These are phyloP conservation scores for Chelonus formosanus DNA, from an alignment of 2,888 invertebrate genomes.

Conservation along the genomic window DNA sequence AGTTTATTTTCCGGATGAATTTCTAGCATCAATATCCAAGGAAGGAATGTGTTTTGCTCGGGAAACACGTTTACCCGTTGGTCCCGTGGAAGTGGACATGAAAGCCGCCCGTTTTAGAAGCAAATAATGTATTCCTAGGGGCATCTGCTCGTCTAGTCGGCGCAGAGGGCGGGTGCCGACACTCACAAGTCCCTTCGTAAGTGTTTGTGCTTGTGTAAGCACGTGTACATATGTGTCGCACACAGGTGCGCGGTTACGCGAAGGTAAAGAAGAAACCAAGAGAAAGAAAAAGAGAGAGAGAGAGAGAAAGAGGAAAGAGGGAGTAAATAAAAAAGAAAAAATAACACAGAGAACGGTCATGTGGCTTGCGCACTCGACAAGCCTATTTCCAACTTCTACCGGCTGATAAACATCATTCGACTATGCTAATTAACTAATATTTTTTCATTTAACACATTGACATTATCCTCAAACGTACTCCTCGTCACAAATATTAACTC, in stretches of 20 bases:
- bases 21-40: slow-evolving; percentile 21
- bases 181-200: slow-evolving; percentile 29
- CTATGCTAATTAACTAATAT: slow-evolving; percentile 26
- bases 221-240: slow-evolving; percentile 22
- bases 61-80: slow-evolving; percentile 35
- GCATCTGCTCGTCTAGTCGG: slow-evolving; percentile 46
- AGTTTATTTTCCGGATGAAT: too few species aligned
- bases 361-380: slow-evolving; percentile 21
- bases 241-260: slow-evolving; percentile 32
- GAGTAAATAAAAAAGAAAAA: slow-evolving; percentile 10
- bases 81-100: slow-evolving; percentile 24
- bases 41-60: slow-evolving; percentile 28
- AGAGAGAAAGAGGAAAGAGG: slow-evolving; percentile 15
- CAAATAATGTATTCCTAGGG: slow-evolving; percentile 45
- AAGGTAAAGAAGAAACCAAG: slow-evolving; percentile 34
- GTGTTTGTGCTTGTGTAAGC: slow-evolving; percentile 6
- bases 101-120: slow-evolving; percentile 39
- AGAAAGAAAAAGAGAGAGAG: slow-evolving; percentile 11
- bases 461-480: neutral
- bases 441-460: slow-evolving; percentile 10
- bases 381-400: slow-evolving; percentile 17
- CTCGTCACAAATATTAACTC: neutral
- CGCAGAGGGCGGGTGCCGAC: slow-evolving; percentile 36
- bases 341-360: slow-evolving; percentile 26
- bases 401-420: slow-evolving; percentile 31